phyloP scores from a whole-genome alignment of 2,113 vertebrate genomes.

The Triplophysa siluroides region DNA sequence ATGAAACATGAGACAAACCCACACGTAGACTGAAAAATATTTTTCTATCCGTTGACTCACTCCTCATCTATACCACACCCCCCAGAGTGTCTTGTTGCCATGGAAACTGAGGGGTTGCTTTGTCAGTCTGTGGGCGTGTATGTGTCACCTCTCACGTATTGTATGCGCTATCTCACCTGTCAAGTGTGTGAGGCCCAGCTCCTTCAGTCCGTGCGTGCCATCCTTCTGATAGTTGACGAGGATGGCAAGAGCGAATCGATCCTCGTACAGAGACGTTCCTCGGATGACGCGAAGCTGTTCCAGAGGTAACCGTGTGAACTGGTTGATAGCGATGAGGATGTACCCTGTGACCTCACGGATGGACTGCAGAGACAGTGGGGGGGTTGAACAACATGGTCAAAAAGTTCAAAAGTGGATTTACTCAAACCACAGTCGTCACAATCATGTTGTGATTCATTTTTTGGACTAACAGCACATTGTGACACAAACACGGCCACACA shows the following conservation, averaged over 20 bases:
- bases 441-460: too few relatives aligned
- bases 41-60: constrained; percentile 19
- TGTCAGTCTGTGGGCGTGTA: constrained; percentile 24
- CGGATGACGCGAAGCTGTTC: constrained; percentile 87
- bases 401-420: not conserved
- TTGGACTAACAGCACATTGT: not conserved
- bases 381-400: constrained; percentile 8
- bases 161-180: constrained; percentile 75
- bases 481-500: constrained; percentile 6
- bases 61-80: constrained; percentile 3
- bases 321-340: constrained; percentile 86
- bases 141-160: constrained; percentile 13
- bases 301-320: constrained; percentile 82
- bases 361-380: constrained; percentile 74
- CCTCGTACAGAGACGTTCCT: constrained; percentile 83
- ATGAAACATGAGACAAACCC: not conserved
- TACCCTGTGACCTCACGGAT: constrained; percentile 95
- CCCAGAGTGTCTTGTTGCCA: constrained; percentile 14
- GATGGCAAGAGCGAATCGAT: constrained; percentile 82
- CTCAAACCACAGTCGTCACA: too few relatives aligned
- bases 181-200: constrained; percentile 84
- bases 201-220: constrained; percentile 77
- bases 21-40: constrained; percentile 12
- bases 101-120: not conserved
- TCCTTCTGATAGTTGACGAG: constrained; percentile 89